phyloP scores from a whole-genome alignment of 2,797 vertebrate species.

The Acanthopagrus latus region DNA sequence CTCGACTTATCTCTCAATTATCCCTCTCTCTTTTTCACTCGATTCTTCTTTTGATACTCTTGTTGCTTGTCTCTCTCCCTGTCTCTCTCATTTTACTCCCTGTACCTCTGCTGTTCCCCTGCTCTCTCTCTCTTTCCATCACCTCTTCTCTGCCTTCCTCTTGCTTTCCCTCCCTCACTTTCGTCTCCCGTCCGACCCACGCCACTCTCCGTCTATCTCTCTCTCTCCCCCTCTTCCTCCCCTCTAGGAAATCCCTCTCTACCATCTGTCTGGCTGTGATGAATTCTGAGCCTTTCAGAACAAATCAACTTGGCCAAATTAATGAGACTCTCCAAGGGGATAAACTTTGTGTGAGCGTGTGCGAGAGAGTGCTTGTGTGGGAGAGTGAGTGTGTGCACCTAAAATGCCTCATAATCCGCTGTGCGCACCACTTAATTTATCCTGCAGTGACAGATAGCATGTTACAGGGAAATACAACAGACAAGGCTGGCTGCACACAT shows the following conservation, averaged over 20 bases:
- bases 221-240: constrained; percentile 36
- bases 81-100: constrained; percentile 3
- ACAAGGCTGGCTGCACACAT: constrained; percentile 18
- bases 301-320: constrained; percentile 75
- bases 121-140: constrained; percentile 16
- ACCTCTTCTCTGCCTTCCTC: constrained; percentile 1
- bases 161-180: constrained; percentile 10
- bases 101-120: background rate
- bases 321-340: constrained; percentile 71
- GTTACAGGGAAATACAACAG: constrained; percentile 37
- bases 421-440: constrained; percentile 61
- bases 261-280: constrained; percentile 77
- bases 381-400: constrained; percentile 13
- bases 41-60: constrained; percentile 20
- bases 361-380: constrained; percentile 17
- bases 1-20: constrained; percentile 28
- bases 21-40: constrained; percentile 10
- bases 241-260: constrained; percentile 76
- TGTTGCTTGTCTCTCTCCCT: constrained; percentile 1
- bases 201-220: constrained; percentile 23
- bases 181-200: constrained; percentile 14
- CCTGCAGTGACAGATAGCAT: constrained; percentile 49
- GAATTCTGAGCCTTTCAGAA: constrained; percentile 72
- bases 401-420: constrained; percentile 72
- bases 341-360: constrained; percentile 57